A percentile compares a stretch with the other conserved stretches of the same genome.
phyloP scores from a whole-genome alignment of 2,888 invertebrate genomes.

The Frankliniella fusca region DNA sequence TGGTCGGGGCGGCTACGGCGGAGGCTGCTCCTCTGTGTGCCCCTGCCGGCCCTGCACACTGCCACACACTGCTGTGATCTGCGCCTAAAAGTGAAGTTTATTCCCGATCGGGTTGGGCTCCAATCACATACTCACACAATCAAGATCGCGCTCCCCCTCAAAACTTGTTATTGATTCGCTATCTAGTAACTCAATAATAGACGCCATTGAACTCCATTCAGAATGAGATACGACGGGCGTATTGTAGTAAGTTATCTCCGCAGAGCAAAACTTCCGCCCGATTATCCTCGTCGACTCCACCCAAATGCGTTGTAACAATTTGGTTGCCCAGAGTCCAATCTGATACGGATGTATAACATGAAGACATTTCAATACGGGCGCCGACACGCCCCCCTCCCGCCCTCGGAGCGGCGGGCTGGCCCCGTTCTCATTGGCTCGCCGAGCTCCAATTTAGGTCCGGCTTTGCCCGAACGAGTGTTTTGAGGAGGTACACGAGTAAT shows the following conservation, averaged over 20 bases:
- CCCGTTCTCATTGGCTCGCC: conserved; percentile 2
- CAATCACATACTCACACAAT: neutral
- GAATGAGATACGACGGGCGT: neutral
- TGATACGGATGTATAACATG: conserved; percentile 25
- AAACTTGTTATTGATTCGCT: conserved; percentile 19
- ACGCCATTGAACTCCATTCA: neutral
- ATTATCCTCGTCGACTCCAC: neutral
- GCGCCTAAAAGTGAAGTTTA: neutral
- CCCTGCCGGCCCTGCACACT: neutral
- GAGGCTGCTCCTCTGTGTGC: neutral
- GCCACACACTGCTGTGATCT: neutral
- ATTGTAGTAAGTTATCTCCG: conserved; percentile 12
- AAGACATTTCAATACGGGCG: conserved; percentile 14
- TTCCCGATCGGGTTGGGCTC: no score
- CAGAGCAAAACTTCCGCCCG: neutral
- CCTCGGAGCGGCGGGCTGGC: neutral
- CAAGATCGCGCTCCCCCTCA: neutral
- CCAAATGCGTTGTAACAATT: conserved; percentile 20
- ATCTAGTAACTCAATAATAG: neutral
- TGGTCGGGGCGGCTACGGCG: neutral
- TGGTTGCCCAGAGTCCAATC: conserved; percentile 21
- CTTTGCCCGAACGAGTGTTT: neutral
- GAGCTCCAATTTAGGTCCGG: neutral
- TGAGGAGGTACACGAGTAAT: no score
- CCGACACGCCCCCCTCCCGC: neutral